phyloP scores from a whole-genome alignment of 2,888 invertebrate genomes.

The Idaea biselata region DNA sequence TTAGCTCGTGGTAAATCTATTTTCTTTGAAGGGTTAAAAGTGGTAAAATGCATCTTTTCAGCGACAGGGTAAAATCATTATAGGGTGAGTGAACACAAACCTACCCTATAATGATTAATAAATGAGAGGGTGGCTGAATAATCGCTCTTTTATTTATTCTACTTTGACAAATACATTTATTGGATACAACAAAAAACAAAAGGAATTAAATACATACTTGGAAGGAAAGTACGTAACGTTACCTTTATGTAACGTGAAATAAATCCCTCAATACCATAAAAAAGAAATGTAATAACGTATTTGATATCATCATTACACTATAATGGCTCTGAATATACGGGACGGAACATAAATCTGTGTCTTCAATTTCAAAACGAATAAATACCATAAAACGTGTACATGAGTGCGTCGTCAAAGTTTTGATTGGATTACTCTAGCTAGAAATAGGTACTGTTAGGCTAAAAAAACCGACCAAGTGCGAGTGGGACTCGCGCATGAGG shows the following conservation, averaged over 20 bases:
- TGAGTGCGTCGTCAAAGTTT: constrained; percentile 28
- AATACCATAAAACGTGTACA: constrained; percentile 32
- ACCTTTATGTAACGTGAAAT: constrained; percentile 5
- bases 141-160: too few species aligned
- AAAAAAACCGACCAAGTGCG: too few species aligned
- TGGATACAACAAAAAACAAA: neutral
- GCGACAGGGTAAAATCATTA: too few species aligned
- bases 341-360: constrained; percentile 31
- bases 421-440: neutral
- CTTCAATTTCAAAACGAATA: constrained; percentile 36
- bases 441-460: neutral
- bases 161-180: neutral
- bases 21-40: too few species aligned
- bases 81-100: too few species aligned
- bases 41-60: too few species aligned
- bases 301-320: constrained; percentile 29
- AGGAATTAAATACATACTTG: neutral
- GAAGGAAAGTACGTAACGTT: neutral
- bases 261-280: constrained; percentile 28
- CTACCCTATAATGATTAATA: too few species aligned
- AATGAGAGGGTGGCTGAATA: too few species aligned
- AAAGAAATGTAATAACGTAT: constrained; percentile 25
- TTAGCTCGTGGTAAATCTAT: too few species aligned
- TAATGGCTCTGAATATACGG: constrained; percentile 29
- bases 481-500: too few species aligned